These are phyloP conservation scores for Caradrina kadenii DNA, from an alignment of 2,888 invertebrate genomes.

Conservation along the genomic window DNA sequence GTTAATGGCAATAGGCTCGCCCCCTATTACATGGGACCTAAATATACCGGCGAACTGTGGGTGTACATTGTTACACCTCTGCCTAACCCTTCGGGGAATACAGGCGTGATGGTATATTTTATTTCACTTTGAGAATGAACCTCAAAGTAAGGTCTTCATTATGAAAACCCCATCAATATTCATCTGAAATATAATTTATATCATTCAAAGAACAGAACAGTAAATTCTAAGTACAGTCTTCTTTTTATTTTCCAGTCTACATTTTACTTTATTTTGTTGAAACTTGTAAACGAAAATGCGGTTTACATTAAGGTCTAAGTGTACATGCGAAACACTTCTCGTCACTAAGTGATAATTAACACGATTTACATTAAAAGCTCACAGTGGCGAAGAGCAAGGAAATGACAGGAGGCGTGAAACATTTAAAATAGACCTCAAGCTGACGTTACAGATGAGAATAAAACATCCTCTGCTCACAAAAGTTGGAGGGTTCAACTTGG, in stretches of 20 bases:
- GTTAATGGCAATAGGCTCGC: too few species aligned
- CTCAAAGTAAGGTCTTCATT: slow-evolving; percentile 10
- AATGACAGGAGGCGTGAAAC: slow-evolving; percentile 1
- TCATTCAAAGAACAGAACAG: slow-evolving; percentile 8
- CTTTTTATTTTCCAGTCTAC: neutral
- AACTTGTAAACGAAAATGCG: neutral
- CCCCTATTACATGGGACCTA: too few species aligned
- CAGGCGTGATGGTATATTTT: too few species aligned
- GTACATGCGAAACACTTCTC: neutral
- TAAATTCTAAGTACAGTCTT: slow-evolving; percentile 6
- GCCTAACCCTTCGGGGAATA: too few species aligned
- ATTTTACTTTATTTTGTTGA: neutral
- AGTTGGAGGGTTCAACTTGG: slow-evolving; percentile 31
- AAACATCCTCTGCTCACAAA: slow-evolving; percentile 25
- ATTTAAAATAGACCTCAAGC: slow-evolving; percentile 19
- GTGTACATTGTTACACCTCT: too few species aligned
- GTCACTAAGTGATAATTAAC: neutral
- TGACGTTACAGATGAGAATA: slow-evolving; percentile 14
- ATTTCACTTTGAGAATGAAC: neutral
- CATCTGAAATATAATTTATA: neutral
- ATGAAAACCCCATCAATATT: slow-evolving; percentile 31
- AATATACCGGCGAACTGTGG: too few species aligned
- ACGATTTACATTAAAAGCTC: neutral
- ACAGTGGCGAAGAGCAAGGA: neutral
- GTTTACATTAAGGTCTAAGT: neutral